Evolutionary conservation across 1,140 invertebrate genomes (phyloP).

Genomic region (Dendrolimus punctatus): DNA sequence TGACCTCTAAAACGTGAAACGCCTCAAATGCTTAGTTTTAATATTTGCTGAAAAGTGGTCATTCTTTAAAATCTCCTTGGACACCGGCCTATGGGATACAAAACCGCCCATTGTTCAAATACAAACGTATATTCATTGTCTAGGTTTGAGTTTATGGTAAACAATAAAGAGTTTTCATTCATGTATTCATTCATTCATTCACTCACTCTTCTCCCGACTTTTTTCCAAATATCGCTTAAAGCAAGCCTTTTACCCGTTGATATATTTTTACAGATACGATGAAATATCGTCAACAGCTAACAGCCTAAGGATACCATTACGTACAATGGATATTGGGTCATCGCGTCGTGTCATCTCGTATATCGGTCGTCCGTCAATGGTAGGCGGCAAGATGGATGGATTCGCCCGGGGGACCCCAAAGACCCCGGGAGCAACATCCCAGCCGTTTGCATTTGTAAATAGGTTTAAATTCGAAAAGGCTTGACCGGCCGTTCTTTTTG

Average conservation of each 20-base stretch:
- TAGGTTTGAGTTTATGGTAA: too few species aligned
- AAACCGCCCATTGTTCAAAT: too few species aligned
- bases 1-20: neutral
- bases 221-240: too few species aligned
- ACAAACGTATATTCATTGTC: too few species aligned
- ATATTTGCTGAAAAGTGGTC: neutral
- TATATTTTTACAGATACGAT: conserved; percentile 37
- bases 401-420: conserved; percentile 11
- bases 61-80: too few species aligned
- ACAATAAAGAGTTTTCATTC: too few species aligned
- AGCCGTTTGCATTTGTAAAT: conserved; percentile 44
- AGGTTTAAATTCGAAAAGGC: conserved; percentile 29
- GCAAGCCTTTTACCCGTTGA: neutral
- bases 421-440: conserved; percentile 12
- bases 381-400: conserved; percentile 32
- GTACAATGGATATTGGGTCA: conserved; percentile 49
- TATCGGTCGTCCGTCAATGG: conserved; percentile 37
- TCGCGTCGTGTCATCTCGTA: conserved; percentile 49
- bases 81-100: too few species aligned
- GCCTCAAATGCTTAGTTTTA: neutral
- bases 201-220: too few species aligned
- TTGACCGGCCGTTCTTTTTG: conserved; percentile 17
- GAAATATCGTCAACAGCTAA: conserved; percentile 41
- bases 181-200: too few species aligned
- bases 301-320: conserved; percentile 45